phyloP scores from a whole-genome alignment of 1,140 invertebrate genomes.

The Zaprionus camerounensis region DNA sequence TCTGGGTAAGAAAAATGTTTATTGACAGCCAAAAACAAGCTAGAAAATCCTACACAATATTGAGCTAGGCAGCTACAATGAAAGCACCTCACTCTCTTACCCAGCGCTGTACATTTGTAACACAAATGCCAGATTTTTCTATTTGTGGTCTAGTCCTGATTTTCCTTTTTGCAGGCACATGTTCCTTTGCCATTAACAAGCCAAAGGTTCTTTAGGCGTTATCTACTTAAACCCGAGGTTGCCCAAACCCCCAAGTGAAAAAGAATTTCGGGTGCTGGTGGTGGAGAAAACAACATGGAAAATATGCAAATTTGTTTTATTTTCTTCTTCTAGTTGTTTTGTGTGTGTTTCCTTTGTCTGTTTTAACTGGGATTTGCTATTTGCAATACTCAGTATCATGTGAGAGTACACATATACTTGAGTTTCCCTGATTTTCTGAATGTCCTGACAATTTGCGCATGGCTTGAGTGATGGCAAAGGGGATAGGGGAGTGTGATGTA shows the following conservation, averaged over 20 bases:
- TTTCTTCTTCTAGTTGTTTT: conserved; percentile 13
- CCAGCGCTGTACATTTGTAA: background rate
- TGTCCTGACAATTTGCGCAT: conserved; percentile 38
- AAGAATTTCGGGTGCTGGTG: conserved; percentile 5
- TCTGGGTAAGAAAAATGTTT: background rate
- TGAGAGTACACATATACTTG: conserved; percentile 9
- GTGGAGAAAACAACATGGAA: conserved; percentile 30
- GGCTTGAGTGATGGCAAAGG: conserved; percentile 1
- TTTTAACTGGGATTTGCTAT: conserved; percentile 55
- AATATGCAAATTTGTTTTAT: conserved; percentile 66
- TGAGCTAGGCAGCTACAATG: conserved; percentile 10
- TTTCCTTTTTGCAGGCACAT: conserved; percentile 48
- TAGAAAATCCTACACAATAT: conserved; percentile 17
- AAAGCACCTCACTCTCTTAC: background rate
- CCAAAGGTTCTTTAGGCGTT: conserved; percentile 54
- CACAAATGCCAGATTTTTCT: conserved; percentile 29
- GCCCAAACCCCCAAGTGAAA: conserved; percentile 31
- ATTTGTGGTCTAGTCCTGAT: conserved; percentile 40
- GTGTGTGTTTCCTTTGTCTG: conserved; percentile 56
- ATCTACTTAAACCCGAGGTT: conserved; percentile 37
- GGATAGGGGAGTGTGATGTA: background rate
- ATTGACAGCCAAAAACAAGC: conserved; percentile 1
- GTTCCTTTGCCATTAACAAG: conserved; percentile 54
- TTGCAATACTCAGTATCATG: conserved; percentile 22
- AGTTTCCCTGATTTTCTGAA: conserved; percentile 1